Percentiles rank a stretch among this genome's conserved stretches.
Conservation (phyloP, 1,140 invertebrate genomes). For the Galendromus occidentalis region DNA sequence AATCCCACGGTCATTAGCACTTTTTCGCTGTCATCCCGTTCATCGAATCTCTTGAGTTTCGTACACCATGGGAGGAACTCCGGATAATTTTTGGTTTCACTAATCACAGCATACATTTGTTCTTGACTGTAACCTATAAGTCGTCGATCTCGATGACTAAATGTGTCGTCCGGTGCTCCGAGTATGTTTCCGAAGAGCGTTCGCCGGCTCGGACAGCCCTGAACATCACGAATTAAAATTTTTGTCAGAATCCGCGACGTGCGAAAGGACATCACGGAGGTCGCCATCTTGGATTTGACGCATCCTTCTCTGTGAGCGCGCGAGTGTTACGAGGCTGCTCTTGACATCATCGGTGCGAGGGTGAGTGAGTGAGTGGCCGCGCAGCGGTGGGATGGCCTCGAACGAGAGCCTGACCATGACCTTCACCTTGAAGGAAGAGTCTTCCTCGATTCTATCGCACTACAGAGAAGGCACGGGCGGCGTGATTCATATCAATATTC, state of each 20-base stretch:
- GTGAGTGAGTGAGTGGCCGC: background rate
- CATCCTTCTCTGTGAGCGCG: background rate
- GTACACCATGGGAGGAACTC: background rate
- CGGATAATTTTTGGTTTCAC: background rate
- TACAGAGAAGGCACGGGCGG: too few species aligned
- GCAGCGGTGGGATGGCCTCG: background rate
- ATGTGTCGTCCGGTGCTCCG: background rate
- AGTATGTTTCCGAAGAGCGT: background rate
- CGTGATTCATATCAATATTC: too few species aligned
- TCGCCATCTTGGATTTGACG: conserved; percentile 3
- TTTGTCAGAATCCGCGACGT: background rate
- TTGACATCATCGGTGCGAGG: background rate
- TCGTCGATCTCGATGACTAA: background rate
- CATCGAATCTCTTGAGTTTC: background rate
- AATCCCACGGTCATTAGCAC: background rate
- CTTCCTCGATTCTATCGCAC: too few species aligned
- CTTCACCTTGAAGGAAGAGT: background rate
- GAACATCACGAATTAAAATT: background rate
- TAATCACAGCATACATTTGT: background rate
- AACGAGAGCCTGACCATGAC: background rate
- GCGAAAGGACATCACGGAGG: background rate
- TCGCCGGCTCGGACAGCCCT: too few species aligned
- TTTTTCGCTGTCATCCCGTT: background rate
- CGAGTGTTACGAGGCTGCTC: background rate
- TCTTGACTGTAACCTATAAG: conserved; percentile 4